Conservation (phyloP, 2,888 invertebrate genomes). For the Bhutanitis thaidina region DNA sequence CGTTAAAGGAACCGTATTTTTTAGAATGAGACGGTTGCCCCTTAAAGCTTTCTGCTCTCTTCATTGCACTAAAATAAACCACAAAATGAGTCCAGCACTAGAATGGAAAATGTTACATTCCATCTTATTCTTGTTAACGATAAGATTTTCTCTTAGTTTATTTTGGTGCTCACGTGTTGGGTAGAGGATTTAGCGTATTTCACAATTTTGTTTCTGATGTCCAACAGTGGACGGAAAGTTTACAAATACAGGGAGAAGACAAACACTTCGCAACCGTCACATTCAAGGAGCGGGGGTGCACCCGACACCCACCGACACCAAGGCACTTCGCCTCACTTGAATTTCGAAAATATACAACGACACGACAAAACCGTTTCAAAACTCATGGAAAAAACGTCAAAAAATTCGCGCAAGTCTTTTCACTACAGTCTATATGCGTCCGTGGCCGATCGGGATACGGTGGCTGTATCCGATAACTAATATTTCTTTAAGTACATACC, state of each 20-base stretch:
- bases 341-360: slow-evolving; percentile 59
- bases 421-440: slow-evolving; percentile 70
- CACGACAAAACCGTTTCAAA: slow-evolving; percentile 67
- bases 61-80: neutral
- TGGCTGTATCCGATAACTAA: slow-evolving; percentile 36
- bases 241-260: too few species aligned
- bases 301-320: slow-evolving; percentile 50
- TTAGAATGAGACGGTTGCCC: slow-evolving; percentile 9
- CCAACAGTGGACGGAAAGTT: too few species aligned
- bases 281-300: slow-evolving; percentile 33
- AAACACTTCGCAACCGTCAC: neutral
- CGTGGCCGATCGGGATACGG: slow-evolving; percentile 73
- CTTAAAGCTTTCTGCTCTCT: neutral
- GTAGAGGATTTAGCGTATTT: too few species aligned
- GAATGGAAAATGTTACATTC: too few species aligned
- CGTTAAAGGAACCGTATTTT: neutral
- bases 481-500: slow-evolving; percentile 32
- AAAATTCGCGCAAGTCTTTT: slow-evolving; percentile 76
- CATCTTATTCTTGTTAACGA: too few species aligned
- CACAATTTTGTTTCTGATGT: too few species aligned
- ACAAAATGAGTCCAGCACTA: too few species aligned
- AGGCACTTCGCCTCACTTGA: slow-evolving; percentile 69
- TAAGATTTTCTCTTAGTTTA: neutral
- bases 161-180: too few species aligned
- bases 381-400: slow-evolving; percentile 66